Conservation (phyloP, 2,888 invertebrate species). For the Lycia hirtaria region DNA sequence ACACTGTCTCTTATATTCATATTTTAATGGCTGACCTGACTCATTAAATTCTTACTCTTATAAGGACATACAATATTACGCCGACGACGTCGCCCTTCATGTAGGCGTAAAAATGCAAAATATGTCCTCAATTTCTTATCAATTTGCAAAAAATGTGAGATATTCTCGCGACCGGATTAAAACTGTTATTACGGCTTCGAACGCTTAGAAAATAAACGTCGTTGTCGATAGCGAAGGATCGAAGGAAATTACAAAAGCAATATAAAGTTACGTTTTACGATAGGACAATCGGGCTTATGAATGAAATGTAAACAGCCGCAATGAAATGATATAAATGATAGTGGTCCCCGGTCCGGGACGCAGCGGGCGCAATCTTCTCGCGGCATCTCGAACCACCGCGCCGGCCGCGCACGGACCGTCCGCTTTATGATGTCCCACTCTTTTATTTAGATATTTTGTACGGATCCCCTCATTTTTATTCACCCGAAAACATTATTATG, state of each 20-base stretch:
- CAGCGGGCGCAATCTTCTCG: slow-evolving; percentile 70
- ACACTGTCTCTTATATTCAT: slow-evolving; percentile 70
- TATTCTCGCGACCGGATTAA: slow-evolving; percentile 18
- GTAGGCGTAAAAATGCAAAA: slow-evolving; percentile 38
- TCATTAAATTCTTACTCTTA: slow-evolving; percentile 55
- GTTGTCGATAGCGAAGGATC: slow-evolving; percentile 24
- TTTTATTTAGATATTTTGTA: slow-evolving; percentile 82
- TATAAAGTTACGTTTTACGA: slow-evolving; percentile 64
- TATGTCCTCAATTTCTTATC: slow-evolving; percentile 31
- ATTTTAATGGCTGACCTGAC: slow-evolving; percentile 63
- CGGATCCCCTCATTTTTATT: slow-evolving; percentile 80
- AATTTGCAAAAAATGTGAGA: slow-evolving; percentile 30
- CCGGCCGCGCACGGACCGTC: slow-evolving; percentile 50
- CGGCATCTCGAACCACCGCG: slow-evolving; percentile 69
- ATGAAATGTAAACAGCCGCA: slow-evolving; percentile 82
- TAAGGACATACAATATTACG: slow-evolving; percentile 42
- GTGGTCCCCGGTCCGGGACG: slow-evolving; percentile 51
- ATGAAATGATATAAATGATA: slow-evolving; percentile 82
- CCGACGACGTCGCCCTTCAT: slow-evolving; percentile 31
- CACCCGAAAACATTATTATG: slow-evolving; percentile 78
- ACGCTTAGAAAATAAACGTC: slow-evolving; percentile 31
- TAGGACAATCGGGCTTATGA: slow-evolving; percentile 72
- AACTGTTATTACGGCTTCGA: slow-evolving; percentile 17
- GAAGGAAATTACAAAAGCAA: slow-evolving; percentile 50
- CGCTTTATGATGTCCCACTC: slow-evolving; percentile 75